phyloP scores from a whole-genome alignment of 30 jellyfish, hydroid and myxozoan species.

The Mastigias papua region DNA sequence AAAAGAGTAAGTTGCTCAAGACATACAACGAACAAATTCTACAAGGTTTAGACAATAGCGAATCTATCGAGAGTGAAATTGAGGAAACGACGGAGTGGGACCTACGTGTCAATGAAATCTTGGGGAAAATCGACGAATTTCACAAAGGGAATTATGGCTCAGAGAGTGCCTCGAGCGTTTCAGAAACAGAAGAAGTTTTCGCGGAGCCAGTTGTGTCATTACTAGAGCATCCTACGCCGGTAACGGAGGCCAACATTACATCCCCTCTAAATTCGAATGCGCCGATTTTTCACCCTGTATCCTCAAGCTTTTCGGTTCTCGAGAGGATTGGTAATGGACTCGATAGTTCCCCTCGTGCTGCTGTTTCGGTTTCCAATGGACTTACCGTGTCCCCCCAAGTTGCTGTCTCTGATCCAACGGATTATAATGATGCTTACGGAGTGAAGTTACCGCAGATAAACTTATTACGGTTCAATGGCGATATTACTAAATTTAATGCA shows the following conservation, averaged over 20 bases:
- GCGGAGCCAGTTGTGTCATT: neutral
- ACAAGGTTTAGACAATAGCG: neutral
- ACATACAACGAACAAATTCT: neutral
- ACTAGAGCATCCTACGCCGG: neutral
- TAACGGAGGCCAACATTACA: neutral
- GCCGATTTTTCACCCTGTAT: neutral
- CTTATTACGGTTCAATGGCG: neutral
- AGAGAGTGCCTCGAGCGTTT: neutral
- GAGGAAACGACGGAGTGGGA: slow-evolving; percentile 14
- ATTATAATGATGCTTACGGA: neutral
- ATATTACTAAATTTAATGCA: neutral
- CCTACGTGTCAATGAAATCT: neutral
- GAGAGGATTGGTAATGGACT: neutral
- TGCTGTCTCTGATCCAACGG: neutral
- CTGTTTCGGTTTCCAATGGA: neutral
- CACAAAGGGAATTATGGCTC: neutral
- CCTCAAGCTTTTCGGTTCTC: neutral
- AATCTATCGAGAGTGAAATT: neutral
- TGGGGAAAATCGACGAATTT: slow-evolving; percentile 4
- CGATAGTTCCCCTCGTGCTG: neutral
- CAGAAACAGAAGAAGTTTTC: neutral
- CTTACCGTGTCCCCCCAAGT: neutral
- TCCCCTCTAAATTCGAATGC: neutral
- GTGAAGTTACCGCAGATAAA: slow-evolving; percentile 2
- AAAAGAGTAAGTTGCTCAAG: neutral